Conservation (phyloP, 1,140 invertebrate species). For the Papilio aristodemus region DNA sequence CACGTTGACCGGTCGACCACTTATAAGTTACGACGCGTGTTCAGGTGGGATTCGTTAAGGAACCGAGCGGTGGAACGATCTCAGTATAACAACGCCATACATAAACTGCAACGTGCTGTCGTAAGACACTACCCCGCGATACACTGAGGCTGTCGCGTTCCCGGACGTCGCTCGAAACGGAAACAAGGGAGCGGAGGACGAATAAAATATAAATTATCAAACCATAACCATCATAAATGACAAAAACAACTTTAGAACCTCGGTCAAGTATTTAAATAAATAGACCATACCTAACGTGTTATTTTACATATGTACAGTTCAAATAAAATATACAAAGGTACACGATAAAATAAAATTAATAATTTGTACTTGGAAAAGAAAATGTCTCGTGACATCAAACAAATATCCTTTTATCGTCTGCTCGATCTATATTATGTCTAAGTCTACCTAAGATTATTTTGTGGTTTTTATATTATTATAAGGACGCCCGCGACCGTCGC, state of each 20-base stretch:
- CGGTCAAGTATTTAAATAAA: slow-evolving; percentile 73
- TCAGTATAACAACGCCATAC: not conserved
- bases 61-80: slow-evolving; percentile 50
- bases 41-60: slow-evolving; percentile 71
- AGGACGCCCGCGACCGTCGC: slow-evolving; percentile 46
- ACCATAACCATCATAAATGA: slow-evolving; percentile 25
- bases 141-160: slow-evolving; percentile 3
- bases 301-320: slow-evolving; percentile 79
- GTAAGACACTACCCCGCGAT: not conserved
- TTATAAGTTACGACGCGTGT: slow-evolving; percentile 52
- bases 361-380: slow-evolving; percentile 78
- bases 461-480: slow-evolving; percentile 64
- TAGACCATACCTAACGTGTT: slow-evolving; percentile 76
- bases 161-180: not conserved
- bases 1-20: slow-evolving; percentile 68
- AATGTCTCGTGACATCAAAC: slow-evolving; percentile 65
- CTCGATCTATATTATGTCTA: slow-evolving; percentile 64
- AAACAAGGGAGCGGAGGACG: slow-evolving; percentile 2
- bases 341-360: slow-evolving; percentile 66
- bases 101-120: slow-evolving; percentile 14
- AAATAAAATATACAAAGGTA: slow-evolving; percentile 72
- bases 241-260: slow-evolving; percentile 55
- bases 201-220: slow-evolving; percentile 26
- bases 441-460: slow-evolving; percentile 75
- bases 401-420: slow-evolving; percentile 56